Base-by-base conservation (phyloP, 2,113 vertebrate species). In the Phalacrocorax carbo region DNA sequence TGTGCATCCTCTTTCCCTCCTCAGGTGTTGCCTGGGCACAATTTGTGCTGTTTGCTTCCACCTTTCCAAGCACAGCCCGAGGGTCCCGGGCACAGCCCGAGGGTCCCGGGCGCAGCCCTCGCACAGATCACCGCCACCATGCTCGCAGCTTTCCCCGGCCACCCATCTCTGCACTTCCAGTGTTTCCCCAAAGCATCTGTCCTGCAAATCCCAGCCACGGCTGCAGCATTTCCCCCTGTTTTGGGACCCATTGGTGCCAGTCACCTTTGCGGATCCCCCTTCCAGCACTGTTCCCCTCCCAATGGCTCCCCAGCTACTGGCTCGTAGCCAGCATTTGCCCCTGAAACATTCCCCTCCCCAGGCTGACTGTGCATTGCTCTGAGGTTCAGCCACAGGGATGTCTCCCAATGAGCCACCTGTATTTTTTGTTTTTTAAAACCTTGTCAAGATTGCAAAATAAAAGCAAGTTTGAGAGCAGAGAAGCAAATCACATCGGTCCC, bases 351-450 rank as follows among this genome's bases (percentile, higher is more conserved):
- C 40, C 77, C 62, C 14, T 49, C 11, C 40, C 21, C 15, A 5
- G 2, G 0, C 21, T 2, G 9, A 3, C 23, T 15, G 32, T 4
- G 5, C 8, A 1, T 46, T 3, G 1, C 16, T 42, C 65, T 17
- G n/a, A 2, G 13, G 6, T 2, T 36, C 90, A 15, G 14, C 48
- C 73, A 17, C 0, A 0, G 46, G 40, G 60, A 7, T 29, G 7
- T 6, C 27, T n/a, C 38, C 38, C 77, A 7, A 0, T 2, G 40
- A 82, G 12, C 62, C 42, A 23, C 66, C 61, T n/a, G 5, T 22
- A 5, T 21, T 49, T 3, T 40, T 49, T 38, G 38, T 27, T 27
- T 72, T 10, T 16, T 4, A 16, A 22, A 60, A 40, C 64, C 20
- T 22, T 2, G 11, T 16, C 13, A 72, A 81, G 8, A 4, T 14